phyloP scores from a whole-genome alignment of 1,140 invertebrate species.

The Neoseiulus cucumeris region DNA sequence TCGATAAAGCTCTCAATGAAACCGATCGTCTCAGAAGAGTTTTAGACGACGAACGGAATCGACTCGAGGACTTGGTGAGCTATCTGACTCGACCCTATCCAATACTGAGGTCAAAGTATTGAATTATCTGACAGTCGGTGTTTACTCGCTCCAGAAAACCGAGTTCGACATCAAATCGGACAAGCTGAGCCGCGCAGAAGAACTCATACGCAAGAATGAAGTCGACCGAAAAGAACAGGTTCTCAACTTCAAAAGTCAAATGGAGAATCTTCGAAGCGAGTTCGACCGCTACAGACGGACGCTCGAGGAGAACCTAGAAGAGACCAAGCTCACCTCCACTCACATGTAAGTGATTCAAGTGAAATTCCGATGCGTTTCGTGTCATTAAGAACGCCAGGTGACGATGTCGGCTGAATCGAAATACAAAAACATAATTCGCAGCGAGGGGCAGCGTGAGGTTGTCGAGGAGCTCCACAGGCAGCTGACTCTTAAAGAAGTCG shows the following conservation, averaged over 20 bases:
- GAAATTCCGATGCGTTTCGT: background rate
- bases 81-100: no score
- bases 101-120: background rate
- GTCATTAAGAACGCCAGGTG: no score
- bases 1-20: background rate
- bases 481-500: slow-evolving; percentile 10
- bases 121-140: background rate
- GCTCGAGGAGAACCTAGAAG: slow-evolving; percentile 4
- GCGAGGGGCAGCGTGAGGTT: slow-evolving; percentile 11
- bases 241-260: slow-evolving; percentile 6
- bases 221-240: background rate
- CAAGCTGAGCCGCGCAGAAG: background rate
- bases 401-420: no score
- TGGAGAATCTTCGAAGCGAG: background rate
- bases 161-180: background rate
- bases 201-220: background rate
- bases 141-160: background rate
- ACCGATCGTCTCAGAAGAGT: background rate
- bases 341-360: background rate
- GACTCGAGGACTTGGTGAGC: background rate
- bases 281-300: slow-evolving; percentile 9
- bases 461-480: slow-evolving; percentile 15
- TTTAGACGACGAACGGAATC: background rate
- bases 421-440: no score
- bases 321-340: background rate